These are phyloP conservation scores for Aegypius monachus DNA, from an alignment of 2,113 vertebrate genomes.

Conservation along the genomic window DNA sequence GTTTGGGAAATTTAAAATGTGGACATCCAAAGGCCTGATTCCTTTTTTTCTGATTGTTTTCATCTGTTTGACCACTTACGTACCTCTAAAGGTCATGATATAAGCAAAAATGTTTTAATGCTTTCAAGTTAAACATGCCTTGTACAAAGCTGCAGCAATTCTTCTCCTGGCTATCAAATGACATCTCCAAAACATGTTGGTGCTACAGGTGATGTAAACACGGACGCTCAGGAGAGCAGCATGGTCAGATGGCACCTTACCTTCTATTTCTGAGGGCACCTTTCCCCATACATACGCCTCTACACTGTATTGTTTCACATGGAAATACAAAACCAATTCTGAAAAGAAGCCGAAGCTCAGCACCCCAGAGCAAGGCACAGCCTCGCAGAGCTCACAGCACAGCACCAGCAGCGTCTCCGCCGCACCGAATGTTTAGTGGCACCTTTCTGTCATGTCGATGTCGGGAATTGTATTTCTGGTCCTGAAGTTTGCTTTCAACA, in stretches of 20 bases:
- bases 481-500: conserved; percentile 27
- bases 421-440: background rate
- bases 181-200: background rate
- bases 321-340: background rate
- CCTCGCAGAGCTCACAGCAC: background rate
- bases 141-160: background rate
- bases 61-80: background rate
- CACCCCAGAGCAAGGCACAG: background rate
- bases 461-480: conserved; percentile 9
- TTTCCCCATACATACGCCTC: too few relatives aligned
- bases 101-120: background rate
- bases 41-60: background rate
- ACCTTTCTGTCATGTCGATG: background rate
- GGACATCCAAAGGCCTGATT: background rate
- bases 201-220: background rate
- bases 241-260: background rate
- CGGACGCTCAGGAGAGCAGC: background rate
- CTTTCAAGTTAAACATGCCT: background rate
- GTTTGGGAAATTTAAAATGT: background rate
- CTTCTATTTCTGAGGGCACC: background rate
- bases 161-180: background rate
- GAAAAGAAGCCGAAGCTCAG: background rate
- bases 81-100: background rate
- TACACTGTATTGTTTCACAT: background rate
- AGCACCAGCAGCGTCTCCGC: background rate